Percentiles rank a stretch among this genome's conserved stretches.
Conservation (phyloP, 2,113 vertebrate genomes). For the Cardinalis cardinalis region DNA sequence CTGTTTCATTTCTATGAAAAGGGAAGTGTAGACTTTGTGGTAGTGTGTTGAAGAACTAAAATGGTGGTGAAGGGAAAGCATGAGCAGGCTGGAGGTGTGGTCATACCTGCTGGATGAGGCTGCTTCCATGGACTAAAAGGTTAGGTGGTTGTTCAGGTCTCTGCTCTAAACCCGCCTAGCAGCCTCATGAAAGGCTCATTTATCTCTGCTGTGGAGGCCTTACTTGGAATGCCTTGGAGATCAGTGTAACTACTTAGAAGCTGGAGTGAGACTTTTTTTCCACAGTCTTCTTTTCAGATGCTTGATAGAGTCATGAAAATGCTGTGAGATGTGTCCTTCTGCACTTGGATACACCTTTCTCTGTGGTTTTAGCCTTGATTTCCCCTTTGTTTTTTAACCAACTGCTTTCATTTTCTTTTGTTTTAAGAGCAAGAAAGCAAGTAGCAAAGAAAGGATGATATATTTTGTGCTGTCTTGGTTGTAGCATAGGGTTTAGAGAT, state of each 20-base stretch:
- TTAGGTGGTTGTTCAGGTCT: neutral
- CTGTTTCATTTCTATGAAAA: neutral
- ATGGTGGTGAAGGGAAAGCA: neutral
- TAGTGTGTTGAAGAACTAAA: neutral
- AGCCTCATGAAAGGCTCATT: neutral
- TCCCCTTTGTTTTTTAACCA: neutral
- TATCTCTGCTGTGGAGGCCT: neutral
- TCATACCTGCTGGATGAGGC: neutral
- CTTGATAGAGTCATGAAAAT: neutral
- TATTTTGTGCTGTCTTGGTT: accelerated
- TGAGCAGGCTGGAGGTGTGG: neutral
- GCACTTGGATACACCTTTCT: neutral
- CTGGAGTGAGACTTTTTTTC: neutral
- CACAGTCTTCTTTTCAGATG: accelerated
- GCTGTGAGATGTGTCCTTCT: neutral
- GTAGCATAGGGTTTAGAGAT: neutral
- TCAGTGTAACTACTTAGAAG: neutral
- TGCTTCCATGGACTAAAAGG: neutral
- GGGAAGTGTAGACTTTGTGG: neutral
- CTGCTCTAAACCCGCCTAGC: neutral
- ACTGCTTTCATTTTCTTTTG: neutral
- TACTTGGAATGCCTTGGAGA: neutral
- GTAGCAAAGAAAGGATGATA: neutral
- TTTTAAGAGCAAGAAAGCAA: neutral
- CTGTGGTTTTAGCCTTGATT: neutral